Evolutionary conservation across 2,888 invertebrate genomes (phyloP).

Genomic region (Noctua comes): DNA sequence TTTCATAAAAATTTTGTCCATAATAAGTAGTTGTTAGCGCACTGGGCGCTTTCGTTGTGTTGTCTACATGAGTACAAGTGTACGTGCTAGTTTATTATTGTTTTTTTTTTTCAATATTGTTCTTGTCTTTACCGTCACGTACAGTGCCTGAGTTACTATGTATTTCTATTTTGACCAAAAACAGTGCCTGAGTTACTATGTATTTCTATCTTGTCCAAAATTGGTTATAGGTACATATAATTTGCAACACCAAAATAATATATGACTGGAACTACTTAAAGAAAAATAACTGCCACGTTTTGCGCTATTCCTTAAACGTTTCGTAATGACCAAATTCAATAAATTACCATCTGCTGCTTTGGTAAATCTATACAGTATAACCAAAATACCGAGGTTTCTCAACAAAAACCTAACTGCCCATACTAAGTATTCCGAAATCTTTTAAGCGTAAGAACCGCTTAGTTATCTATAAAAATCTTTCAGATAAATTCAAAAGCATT

Average conservation of each 20-base stretch:
- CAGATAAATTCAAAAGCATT: neutral
- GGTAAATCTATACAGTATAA: too few species aligned
- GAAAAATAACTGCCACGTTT: neutral
- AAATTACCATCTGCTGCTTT: neutral
- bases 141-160: neutral
- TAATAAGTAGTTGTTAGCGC: conserved; percentile 63
- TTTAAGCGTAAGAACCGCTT: neutral
- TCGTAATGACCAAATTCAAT: neutral
- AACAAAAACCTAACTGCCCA: neutral
- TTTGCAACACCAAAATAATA: too few species aligned
- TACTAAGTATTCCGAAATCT: neutral
- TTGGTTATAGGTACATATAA: too few species aligned
- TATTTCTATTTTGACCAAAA: too few species aligned
- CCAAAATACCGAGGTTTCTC: neutral
- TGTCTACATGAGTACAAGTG: conserved; percentile 5
- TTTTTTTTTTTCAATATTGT: neutral
- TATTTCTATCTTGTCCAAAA: too few species aligned
- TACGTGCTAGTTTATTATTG: neutral
- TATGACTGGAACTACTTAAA: neutral
- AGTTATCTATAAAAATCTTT: neutral
- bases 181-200: neutral
- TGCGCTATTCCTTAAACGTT: neutral
- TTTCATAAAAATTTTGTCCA: conserved; percentile 61
- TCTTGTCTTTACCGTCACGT: neutral
- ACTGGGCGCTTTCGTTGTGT: conserved; percentile 34